Conservation (phyloP, 1,140 invertebrate species). For the Lineus longissimus region DNA sequence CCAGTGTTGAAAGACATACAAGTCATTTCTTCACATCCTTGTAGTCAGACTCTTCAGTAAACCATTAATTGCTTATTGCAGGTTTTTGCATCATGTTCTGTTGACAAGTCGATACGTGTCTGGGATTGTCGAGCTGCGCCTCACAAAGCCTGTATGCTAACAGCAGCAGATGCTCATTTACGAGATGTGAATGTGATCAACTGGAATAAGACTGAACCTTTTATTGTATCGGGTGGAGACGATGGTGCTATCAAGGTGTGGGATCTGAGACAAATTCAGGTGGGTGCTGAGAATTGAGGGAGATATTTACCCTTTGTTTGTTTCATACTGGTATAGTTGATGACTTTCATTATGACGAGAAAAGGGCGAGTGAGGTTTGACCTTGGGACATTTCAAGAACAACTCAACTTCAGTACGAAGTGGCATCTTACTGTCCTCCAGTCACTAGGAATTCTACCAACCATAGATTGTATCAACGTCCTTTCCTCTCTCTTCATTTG, state of each 20-base stretch:
- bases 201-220: conserved; percentile 87
- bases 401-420: too few species aligned
- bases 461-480: too few species aligned
- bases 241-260: conserved; percentile 92
- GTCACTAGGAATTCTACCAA: too few species aligned
- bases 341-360: neutral
- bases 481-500: too few species aligned
- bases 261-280: conserved; percentile 87
- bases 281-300: too few species aligned
- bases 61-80: too few species aligned
- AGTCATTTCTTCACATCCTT: too few species aligned
- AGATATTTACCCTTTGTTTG: too few species aligned
- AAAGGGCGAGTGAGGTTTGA: neutral
- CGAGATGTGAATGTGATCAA: conserved; percentile 96
- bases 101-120: conserved; percentile 71
- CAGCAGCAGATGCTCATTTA: conserved; percentile 79
- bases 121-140: conserved; percentile 78
- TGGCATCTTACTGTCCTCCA: too few species aligned
- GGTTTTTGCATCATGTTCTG: conserved; percentile 90
- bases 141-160: conserved; percentile 86
- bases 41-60: too few species aligned
- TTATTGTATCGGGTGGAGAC: conserved; percentile 90
- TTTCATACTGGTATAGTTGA: conserved; percentile 13
- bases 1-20: too few species aligned
- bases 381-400: too few species aligned